Base-by-base conservation (phyloP, 2,113 vertebrate species). In the Pionites leucogaster region DNA sequence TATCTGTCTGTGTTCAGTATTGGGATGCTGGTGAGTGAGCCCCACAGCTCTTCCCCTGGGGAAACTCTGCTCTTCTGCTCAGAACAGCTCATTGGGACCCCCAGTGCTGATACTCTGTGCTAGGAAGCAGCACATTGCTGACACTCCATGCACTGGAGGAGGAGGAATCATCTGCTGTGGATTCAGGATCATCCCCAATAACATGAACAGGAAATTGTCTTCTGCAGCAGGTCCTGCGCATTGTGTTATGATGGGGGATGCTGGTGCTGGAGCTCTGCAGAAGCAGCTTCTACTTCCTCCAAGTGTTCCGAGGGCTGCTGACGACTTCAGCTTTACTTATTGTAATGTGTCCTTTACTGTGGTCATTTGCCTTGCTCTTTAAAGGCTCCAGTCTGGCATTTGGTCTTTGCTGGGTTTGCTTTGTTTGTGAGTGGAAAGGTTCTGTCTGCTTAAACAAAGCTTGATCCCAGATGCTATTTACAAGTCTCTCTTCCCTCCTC, bases 341-440 rank as follows among this genome's bases (percentile, higher is more conserved):
- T 84, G 78, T 83, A 97, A 97, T 57, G 57, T 85, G 91, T 96
- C 89, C 90, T 93, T 92, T 88, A 79, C 92, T 70, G n/a, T 67
- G 71, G 87, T 94, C 80, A 74, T 97, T 97, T 95, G 70, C 91
- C 82, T 96, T 93, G 75, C 42, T 82, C 75, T 96, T 97, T 93
- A 98, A 98, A 98, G 96, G 96, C 95, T 97, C 92, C 2, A 0
- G 17, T n/a, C 88, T 98, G 97, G 97, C 96, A 97, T 97, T 97
- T 97, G 95, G 72, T 96, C 94, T 96, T 96, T 60, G 90, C 71
- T 81, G 79, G 89, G 95, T 96, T 95, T 82, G 27, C 64, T 27
- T 80, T 27, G 35, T 86, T 94, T 93, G 77, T 85, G 82, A 97
- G 79, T 60, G 7, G 95, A 97, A 97, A 96, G 91, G 87, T 97